These are phyloP conservation scores for Erannis defoliaria DNA, from an alignment of 2,888 invertebrate genomes.

Conservation along the genomic window DNA sequence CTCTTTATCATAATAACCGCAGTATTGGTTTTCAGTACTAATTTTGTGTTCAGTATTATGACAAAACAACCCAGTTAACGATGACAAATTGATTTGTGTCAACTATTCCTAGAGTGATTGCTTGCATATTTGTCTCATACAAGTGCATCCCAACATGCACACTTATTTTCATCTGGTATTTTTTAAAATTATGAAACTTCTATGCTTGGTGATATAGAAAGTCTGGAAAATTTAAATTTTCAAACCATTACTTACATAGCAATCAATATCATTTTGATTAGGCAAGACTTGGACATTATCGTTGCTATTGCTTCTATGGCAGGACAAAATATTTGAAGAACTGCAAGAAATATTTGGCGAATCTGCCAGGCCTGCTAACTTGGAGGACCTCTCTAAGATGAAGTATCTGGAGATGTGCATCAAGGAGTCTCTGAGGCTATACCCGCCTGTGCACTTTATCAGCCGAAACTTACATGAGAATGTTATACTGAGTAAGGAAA, in stretches of 20 bases:
- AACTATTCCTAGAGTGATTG: no score
- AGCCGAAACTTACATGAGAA: constrained; percentile 86
- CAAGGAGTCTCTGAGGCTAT: constrained; percentile 89
- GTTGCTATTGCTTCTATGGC: constrained; percentile 48
- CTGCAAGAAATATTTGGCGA: constrained; percentile 88
- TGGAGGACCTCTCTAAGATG: constrained; percentile 88
- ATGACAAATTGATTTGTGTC: no score
- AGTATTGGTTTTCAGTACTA: no score
- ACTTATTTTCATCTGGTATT: no score
- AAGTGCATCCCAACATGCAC: no score
- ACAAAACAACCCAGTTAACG: no score
- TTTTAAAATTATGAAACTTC: no score
- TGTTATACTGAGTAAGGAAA: constrained; percentile 83
- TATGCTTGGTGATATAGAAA: no score
- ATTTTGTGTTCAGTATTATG: no score
- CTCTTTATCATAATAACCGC: background rate
- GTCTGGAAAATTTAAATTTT: no score
- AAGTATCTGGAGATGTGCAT: constrained; percentile 90
- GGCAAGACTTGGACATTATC: background rate
- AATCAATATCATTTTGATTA: background rate
- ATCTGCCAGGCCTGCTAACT: constrained; percentile 86
- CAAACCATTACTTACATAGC: no score
- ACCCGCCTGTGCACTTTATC: constrained; percentile 90
- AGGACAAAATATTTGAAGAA: constrained; percentile 88
- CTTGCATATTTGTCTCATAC: no score